Evolutionary conservation across 2,888 invertebrate genomes (phyloP), one percentile per base, ranked within the genome.

Genomic region (Acrobeloides nanus): DNA sequence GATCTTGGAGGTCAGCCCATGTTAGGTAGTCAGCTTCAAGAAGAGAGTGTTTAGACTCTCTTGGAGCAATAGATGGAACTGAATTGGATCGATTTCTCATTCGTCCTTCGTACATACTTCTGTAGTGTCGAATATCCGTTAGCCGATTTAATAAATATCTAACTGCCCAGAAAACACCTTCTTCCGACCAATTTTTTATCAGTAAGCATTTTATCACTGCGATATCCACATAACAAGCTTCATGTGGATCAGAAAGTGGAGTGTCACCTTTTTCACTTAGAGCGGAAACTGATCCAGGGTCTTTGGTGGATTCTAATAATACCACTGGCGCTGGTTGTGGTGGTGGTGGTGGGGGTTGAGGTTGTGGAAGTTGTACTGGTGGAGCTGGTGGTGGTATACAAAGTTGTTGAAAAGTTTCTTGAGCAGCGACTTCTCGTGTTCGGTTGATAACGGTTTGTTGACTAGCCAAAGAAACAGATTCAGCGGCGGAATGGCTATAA

Each of bases 151-250:
- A 53, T 8, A 74, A 51, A 48, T 85, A 93, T 74, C 88, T 86
- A 25, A 95, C 77, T 12, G 89, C 90, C 97, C 97, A 97, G 75
- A 86, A 88, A 10, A 95, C 85, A 0, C 97, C 97, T 74, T 95
- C 93, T 74, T 95, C 93, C 73, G 88, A 85, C 97, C 97, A 99
- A 72, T 92, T 89, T 0, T 88, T 83, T 52, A 92, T 86, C 74
- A 97, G 92, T 12, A 99, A 80, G 74, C 95, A 93, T 42, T 95
- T 81, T 45, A 99, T 76, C 0, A 95, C 92, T 2, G 92, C 89
- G 0, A 99, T 88, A 75, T 99, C 97, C 46, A 97, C 79, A 75
- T 90, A 93, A 1, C 90, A 92, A 0, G 97, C 97, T n/a, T 63
- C 56, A 46, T 84, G 81, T 6, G 58, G 61, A 34, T 59, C 62